A percentile compares a stretch with the other conserved stretches of the same genome.
These are phyloP conservation scores for Ptilonorhynchus violaceus DNA, from an alignment of 2,113 vertebrate genomes.

Conservation along the genomic window DNA sequence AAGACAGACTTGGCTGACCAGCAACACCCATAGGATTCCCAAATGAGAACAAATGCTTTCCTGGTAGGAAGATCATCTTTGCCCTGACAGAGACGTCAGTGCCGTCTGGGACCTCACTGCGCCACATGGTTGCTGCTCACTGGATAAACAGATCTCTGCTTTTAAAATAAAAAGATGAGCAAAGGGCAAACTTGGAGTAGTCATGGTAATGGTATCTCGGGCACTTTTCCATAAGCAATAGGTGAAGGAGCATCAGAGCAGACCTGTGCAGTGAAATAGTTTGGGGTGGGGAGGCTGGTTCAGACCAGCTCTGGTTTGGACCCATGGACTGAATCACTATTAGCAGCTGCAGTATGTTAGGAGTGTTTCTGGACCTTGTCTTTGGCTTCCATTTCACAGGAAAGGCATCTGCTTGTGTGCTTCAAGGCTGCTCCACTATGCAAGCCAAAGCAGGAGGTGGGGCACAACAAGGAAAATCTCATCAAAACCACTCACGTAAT, in stretches of 20 bases:
- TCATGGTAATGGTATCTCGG: background rate
- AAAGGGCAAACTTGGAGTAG: background rate
- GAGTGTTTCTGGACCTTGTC: background rate
- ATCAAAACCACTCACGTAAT: background rate
- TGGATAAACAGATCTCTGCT: background rate
- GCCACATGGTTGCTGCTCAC: background rate
- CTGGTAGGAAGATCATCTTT: background rate
- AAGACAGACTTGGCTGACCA: background rate
- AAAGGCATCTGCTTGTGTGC: background rate
- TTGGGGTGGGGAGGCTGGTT: background rate
- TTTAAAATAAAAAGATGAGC: background rate
- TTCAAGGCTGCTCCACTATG: background rate
- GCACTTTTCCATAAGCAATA: background rate
- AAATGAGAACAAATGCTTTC: background rate
- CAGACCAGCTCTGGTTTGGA: background rate
- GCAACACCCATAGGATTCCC: background rate
- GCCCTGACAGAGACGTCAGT: accelerated
- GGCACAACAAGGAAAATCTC: background rate
- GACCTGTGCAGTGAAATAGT: background rate
- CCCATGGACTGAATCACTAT: background rate
- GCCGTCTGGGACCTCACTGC: background rate
- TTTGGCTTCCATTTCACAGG: background rate
- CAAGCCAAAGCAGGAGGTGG: background rate
- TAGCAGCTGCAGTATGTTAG: background rate
- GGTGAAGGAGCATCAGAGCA: background rate